Base-by-base conservation (phyloP, 2,113 vertebrate genomes). In the Coptodon bakossiorum region DNA sequence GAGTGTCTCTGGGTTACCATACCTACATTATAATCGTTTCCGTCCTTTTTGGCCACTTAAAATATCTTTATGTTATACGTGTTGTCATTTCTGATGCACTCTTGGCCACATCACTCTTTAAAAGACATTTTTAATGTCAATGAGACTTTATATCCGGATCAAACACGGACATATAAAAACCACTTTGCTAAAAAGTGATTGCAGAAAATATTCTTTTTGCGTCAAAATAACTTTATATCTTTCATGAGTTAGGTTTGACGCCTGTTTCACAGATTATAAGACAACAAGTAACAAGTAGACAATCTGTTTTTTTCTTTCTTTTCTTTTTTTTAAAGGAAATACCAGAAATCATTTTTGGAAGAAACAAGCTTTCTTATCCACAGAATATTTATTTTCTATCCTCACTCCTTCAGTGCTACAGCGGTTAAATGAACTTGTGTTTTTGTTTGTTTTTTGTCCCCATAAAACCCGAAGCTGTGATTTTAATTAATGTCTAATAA, bases 1-100 rank as follows among this genome's bases (percentile, higher is more conserved):
- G 4, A 36, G 31, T 36, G 61, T 66, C 61, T 38, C 31, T n/a
- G 61, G 34, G 61, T 66, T n/a, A 27, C 34, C 38, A 10, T 22
- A 12, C 61, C 61, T 7, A 13, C 61, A 0, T 36, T n/a, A 66
- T 0, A 0, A 8, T 66, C 19, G 10, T 12, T 38, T 36, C 31
- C 7, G 31, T 66, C 31, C 17, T 1, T 66, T 66, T 66, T 66
- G 17, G 34, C 34, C 1, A 1, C 61, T 38, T 66, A 2, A 7
- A 66, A 66, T 2, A 66, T 66, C 19, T 38, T 38, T 66, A 66
- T 66, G 34, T 66, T 13, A 7, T 13, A 38, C 4, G 1, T 22
- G 29, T 34, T 63, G 16, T 34, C 3, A 19, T 34, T 19, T 61
- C 57, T 61, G 31, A 38, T n/a, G 61, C 31, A 11, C 61, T 2